Evolutionary conservation across 2,113 vertebrate species (phyloP), one percentile per base, ranked within the genome.

Genomic region (Aphelocoma coerulescens): DNA sequence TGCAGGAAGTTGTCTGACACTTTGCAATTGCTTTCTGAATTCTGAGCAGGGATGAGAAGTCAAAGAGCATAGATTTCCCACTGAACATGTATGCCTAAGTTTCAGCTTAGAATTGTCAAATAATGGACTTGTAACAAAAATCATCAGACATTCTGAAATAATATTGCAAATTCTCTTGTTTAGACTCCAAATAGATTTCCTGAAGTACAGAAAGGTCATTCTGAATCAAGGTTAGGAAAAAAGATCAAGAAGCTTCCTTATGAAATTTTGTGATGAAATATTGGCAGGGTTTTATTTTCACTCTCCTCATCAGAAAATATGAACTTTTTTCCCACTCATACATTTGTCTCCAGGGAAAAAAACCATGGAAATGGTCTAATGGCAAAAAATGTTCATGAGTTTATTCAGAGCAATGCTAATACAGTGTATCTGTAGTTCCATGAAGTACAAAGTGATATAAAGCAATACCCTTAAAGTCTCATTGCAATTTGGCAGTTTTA

Each of bases 11-110:
- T 0, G 0, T 76, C 66, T 69, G 89, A 82, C 73, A 72, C 48
- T 88, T 91, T 71, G 52, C 66, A 85, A 73, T 76, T 87, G n/a
- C 28, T 76, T 79, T 93, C 66, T 91, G 91, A 85, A 67, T 89
- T 75, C 69, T 85, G 27, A 87, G 33, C 0, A 11, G 54, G 32
- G 26, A 88, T 2, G 9, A 91, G 58, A 89, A 82, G 71, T 68
- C 87, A 82, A 85, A 89, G 66, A 93, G n/a, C 54, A 41, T 2
- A 57, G 49, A 61, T 69, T 88, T 92, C 46, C 85, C 84, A 91
- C 20, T 5, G 0, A 79, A 54, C 7, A 73, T 21, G 4, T 72
- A 68, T 39, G 68, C 61, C 5, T 39, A 67, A 55, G 2, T 76
- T 94, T 76, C 43, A 76, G 19, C 22, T 82, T 52, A 44, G n/a